phyloP scores from a whole-genome alignment of 2,113 vertebrate species.

The Chloropsis cyanopogon region DNA sequence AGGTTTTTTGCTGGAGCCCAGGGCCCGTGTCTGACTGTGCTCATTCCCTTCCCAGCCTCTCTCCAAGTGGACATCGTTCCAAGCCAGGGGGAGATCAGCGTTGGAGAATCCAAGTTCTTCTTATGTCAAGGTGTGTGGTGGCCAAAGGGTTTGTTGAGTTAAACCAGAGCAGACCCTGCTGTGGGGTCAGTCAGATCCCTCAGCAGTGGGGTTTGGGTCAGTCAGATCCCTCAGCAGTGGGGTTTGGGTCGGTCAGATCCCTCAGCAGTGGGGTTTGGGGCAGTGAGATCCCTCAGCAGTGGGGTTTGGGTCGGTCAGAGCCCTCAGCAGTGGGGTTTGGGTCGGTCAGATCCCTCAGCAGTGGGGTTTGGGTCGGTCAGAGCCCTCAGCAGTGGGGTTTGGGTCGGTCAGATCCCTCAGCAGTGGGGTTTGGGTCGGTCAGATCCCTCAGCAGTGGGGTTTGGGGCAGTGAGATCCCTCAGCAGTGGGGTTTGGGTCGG shows the following conservation, averaged over 20 bases:
- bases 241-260: not conserved
- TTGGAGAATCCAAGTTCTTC: constrained; percentile 99
- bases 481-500: too few species aligned
- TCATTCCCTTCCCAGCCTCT: constrained; percentile 75
- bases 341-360: too few species aligned
- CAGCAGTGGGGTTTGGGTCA: too few species aligned
- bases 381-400: not conserved
- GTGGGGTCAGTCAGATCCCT: not conserved
- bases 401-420: too few species aligned
- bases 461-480: not conserved
- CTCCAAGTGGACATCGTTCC: constrained; percentile 94
- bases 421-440: too few species aligned
- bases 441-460: too few species aligned
- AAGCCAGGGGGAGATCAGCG: constrained; percentile 91
- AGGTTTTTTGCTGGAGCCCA: not conserved
- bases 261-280: too few species aligned
- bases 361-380: not conserved
- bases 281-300: too few species aligned
- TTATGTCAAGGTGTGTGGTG: constrained; percentile 87
- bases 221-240: too few species aligned
- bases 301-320: not conserved
- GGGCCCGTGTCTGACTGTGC: not conserved
- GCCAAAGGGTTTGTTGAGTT: rapidly evolving
- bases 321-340: not conserved
- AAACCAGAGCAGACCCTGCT: rapidly evolving